A percentile compares a stretch with the other conserved stretches of the same genome.
phyloP scores from a whole-genome alignment of 2,888 invertebrate species.

The Amorpha juglandis region DNA sequence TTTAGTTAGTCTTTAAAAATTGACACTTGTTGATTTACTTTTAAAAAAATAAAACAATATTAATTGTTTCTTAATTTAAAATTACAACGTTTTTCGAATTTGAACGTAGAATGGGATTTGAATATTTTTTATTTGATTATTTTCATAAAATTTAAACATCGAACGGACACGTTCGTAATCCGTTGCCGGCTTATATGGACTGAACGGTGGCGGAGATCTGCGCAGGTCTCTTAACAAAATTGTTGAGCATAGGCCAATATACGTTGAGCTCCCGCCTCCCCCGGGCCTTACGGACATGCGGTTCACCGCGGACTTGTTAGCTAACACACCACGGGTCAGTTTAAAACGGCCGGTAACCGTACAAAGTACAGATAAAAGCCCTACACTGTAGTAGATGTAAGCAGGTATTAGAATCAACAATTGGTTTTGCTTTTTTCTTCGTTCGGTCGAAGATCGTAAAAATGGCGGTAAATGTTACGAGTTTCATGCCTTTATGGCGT shows the following conservation, averaged over 20 bases:
- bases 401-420: slow-evolving; percentile 68
- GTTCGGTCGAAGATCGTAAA: slow-evolving; percentile 24
- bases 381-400: slow-evolving; percentile 42
- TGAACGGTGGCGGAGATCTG: slow-evolving; percentile 51
- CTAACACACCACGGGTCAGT: slow-evolving; percentile 40
- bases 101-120: background rate
- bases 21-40: slow-evolving; percentile 17
- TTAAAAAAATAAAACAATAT: background rate
- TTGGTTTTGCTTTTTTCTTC: slow-evolving; percentile 58
- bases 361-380: slow-evolving; percentile 46
- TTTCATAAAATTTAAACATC: slow-evolving; percentile 33
- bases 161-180: slow-evolving; percentile 50
- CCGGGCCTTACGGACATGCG: slow-evolving; percentile 26
- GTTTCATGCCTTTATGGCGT: slow-evolving; percentile 14
- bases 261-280: slow-evolving; percentile 48
- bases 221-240: slow-evolving; percentile 67
- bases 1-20: background rate
- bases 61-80: background rate
- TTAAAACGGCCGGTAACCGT: slow-evolving; percentile 43
- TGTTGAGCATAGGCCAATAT: slow-evolving; percentile 52
- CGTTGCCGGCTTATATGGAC: slow-evolving; percentile 56
- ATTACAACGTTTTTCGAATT: background rate
- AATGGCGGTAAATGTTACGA: slow-evolving; percentile 22
- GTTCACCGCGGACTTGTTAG: slow-evolving; percentile 30
- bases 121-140: slow-evolving; percentile 9